These are phyloP conservation scores for Drosophila azteca DNA, from an alignment of 1,140 invertebrate genomes.

Conservation along the genomic window DNA sequence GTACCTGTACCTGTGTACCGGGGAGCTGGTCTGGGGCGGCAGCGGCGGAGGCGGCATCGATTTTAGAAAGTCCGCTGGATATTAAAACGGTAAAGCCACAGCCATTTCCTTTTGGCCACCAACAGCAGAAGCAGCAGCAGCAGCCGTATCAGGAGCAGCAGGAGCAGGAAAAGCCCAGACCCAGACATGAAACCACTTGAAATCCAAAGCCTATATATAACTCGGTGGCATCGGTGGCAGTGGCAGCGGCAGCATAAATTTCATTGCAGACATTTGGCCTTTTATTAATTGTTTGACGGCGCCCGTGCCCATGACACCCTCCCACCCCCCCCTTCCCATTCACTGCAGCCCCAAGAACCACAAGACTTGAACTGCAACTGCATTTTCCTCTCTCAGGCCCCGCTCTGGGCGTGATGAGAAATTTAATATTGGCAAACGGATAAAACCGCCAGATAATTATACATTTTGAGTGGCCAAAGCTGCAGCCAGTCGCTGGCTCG, in stretches of 20 bases:
- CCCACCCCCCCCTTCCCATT: constrained; percentile 25
- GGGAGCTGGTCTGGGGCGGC: constrained; percentile 38
- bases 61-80: constrained; percentile 70
- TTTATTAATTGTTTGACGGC: constrained; percentile 82
- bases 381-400: constrained; percentile 42
- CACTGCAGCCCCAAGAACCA: constrained; percentile 19
- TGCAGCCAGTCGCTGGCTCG: constrained; percentile 38
- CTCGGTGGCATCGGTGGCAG: constrained; percentile 49
- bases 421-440: constrained; percentile 83
- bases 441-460: constrained; percentile 82
- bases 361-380: constrained; percentile 22
- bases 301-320: constrained; percentile 71
- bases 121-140: constrained; percentile 28
- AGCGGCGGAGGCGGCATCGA: constrained; percentile 57
- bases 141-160: constrained; percentile 40
- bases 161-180: constrained; percentile 40
- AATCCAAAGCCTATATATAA: constrained; percentile 54
- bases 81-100: constrained; percentile 64
- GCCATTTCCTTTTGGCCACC: constrained; percentile 65
- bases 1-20: constrained; percentile 17
- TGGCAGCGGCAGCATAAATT: constrained; percentile 73
- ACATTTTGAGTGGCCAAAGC: constrained; percentile 77
- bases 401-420: constrained; percentile 79
- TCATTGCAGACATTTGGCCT: constrained; percentile 82
- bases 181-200: constrained; percentile 22